These are phyloP conservation scores for Cotesia chilonis DNA, from an alignment of 1,140 invertebrate species.

Conservation along the genomic window DNA sequence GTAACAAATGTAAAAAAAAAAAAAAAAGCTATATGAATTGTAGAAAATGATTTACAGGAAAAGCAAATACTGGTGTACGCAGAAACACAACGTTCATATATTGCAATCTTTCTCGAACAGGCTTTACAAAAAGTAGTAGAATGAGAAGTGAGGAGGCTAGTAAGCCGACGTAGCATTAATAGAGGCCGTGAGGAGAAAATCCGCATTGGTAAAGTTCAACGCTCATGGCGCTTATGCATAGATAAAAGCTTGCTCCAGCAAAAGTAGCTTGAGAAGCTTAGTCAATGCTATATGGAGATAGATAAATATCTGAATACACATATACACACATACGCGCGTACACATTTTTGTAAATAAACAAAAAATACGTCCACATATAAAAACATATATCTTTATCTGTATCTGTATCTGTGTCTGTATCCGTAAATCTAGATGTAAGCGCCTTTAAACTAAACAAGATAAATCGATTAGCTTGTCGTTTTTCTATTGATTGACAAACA, in stretches of 20 bases:
- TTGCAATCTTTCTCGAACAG: constrained; percentile 18
- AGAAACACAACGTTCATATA: no score
- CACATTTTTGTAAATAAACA: background rate
- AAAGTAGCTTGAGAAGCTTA: constrained; percentile 30
- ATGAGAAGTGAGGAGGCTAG: constrained; percentile 10
- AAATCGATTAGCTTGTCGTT: no score
- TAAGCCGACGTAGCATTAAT: constrained; percentile 43
- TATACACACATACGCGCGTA: background rate
- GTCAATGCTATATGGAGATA: background rate
- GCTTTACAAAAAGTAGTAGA: background rate
- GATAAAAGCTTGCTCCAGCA: constrained; percentile 41
- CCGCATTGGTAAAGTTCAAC: constrained; percentile 41
- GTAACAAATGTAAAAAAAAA: background rate
- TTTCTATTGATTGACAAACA: no score
- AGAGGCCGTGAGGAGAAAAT: constrained; percentile 35
- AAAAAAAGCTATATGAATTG: no score
- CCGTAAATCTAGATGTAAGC: no score
- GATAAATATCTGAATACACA: background rate
- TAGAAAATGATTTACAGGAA: no score
- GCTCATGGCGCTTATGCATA: constrained; percentile 40
- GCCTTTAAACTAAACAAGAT: no score
- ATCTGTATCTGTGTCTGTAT: background rate
- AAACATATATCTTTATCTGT: background rate
- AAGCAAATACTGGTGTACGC: no score
- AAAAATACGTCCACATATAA: background rate